Base-by-base conservation (phyloP, 2,888 invertebrate species). In the Teleiodes luculella region DNA sequence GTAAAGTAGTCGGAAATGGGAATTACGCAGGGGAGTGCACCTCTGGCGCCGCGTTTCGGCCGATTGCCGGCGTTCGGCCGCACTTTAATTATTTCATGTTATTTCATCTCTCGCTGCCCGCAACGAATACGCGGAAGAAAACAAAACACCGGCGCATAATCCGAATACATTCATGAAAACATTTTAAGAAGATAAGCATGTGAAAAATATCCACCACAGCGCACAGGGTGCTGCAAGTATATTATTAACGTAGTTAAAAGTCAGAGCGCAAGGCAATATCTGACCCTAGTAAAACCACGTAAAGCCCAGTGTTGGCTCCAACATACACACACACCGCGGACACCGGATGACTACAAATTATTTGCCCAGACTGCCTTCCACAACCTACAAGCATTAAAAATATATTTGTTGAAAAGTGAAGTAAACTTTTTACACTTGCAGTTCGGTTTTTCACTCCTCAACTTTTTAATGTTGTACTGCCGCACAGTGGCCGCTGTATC, bases 301-400 rank as follows among this genome's bases (percentile, higher is more conserved):
- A 53, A 61, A 61, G 57, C 62, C 61, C 54, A 64, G 61, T 60
- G 59, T 58, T 57, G 55, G 52, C 62, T 61, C 57, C 61, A 52
- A 60, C 57, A 62, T n/a, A n/a, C n/a, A 6, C 24, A 63, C 64
- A 61, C 57, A 59, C 57, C 56, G 52, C 47, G 60, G 49, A 62
- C 65, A 64, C 64, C 54, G 33, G 55, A 58, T 36, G 71, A 68
- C 68, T 70, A 69, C 66, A 66, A 70, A 73, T 64, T 67, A 63
- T 68, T 63, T 63, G 53, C 56, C 57, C 58, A 63, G 60, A 60
- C 48, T 58, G 24, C 24, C n/a, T 31, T 48, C 35, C 39, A 46
- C 36, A 20, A 36, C 37, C 47, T 30, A 20, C 28, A 33, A 37
- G 53, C 53, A 53, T 53, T 53, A 53, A 53, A 53, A 53, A 53